Percentiles rank a stretch among this genome's conserved stretches.
phyloP scores from a whole-genome alignment of 2,888 invertebrate species.

The Cheilosia pagana region DNA sequence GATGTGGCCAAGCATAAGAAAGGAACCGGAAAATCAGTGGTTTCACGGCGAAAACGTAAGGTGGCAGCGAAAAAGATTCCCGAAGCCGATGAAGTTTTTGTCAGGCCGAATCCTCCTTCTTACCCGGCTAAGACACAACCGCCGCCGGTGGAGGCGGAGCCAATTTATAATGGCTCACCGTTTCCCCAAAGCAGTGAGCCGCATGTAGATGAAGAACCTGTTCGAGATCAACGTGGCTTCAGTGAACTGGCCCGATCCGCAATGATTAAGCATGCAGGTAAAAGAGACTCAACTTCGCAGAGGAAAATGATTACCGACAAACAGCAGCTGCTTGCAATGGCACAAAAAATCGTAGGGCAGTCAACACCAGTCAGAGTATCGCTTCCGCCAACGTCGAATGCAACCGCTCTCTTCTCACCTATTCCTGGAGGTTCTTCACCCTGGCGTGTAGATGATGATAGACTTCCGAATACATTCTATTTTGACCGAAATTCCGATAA shows the following conservation, averaged over 20 bases:
- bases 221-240: constrained; percentile 69
- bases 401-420: constrained; percentile 76
- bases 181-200: constrained; percentile 7
- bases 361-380: constrained; percentile 78
- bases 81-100: constrained; percentile 5
- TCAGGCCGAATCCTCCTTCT: constrained; percentile 8
- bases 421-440: constrained; percentile 78
- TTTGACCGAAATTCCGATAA: constrained; percentile 80
- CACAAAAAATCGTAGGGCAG: constrained; percentile 78
- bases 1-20: constrained; percentile 85
- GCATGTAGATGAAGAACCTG: constrained; percentile 7
- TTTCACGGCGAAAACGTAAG: constrained; percentile 15
- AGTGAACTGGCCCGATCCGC: constrained; percentile 79
- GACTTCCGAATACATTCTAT: constrained; percentile 79
- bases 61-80: constrained; percentile 5
- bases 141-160: neutral
- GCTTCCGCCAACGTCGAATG: neutral
- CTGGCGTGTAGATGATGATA: constrained; percentile 80
- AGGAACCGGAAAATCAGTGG: constrained; percentile 78
- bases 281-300: constrained; percentile 50
- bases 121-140: neutral
- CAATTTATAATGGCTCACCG: neutral
- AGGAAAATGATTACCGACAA: constrained; percentile 62
- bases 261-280: constrained; percentile 78
- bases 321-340: constrained; percentile 77